Conservation (phyloP, 1,140 invertebrate species). For the Euschistus heros region DNA sequence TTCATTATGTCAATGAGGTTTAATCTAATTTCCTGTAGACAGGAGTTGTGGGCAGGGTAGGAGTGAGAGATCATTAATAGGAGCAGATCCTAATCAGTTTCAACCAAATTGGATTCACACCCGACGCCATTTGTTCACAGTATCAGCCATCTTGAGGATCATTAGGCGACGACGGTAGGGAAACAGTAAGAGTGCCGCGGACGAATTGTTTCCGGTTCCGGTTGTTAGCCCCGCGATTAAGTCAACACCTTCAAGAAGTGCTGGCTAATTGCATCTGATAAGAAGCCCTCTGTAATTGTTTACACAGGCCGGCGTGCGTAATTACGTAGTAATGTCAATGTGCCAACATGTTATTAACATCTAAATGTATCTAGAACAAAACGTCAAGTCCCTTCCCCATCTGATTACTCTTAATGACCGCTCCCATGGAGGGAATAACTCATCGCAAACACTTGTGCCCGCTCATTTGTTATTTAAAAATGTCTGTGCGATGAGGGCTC, state of each 20-base stretch:
- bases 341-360: conserved; percentile 5
- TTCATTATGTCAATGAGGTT: too few species aligned
- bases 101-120: too few species aligned
- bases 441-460: not conserved
- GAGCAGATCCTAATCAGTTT: too few species aligned
- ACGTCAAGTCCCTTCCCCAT: not conserved
- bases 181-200: too few species aligned
- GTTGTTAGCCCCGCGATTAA: conserved; percentile 8
- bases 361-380: conserved; percentile 5
- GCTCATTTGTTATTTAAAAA: too few species aligned
- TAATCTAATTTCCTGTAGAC: too few species aligned
- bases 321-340: conserved; percentile 1
- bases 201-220: conserved; percentile 6
- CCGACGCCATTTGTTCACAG: too few species aligned
- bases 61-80: too few species aligned
- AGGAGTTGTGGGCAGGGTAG: too few species aligned
- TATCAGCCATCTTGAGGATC: too few species aligned
- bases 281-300: not conserved
- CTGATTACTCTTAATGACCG: conserved; percentile 4
- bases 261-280: conserved; percentile 6
- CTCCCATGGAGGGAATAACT: not conserved
- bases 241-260: conserved; percentile 2
- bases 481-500: too few species aligned
- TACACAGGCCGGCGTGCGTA: not conserved
- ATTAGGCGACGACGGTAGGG: too few species aligned